Evolutionary conservation across 2,888 invertebrate genomes (phyloP).

Genomic region (Xanthia togata): DNA sequence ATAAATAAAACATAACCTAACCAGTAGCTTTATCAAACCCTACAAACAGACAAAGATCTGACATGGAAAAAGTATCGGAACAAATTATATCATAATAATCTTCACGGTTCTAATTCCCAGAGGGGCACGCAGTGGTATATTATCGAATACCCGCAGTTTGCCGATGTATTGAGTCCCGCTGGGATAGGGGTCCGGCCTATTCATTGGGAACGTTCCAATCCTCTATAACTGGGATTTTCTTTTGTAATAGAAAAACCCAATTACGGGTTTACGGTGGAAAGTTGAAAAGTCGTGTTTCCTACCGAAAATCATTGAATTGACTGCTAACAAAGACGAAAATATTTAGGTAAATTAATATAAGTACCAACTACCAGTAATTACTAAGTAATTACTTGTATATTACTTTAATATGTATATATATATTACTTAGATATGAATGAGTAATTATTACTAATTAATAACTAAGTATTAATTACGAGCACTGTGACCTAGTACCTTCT

Average conservation of each 20-base stretch:
- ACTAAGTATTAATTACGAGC: too few relatives aligned
- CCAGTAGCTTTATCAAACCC: conserved; percentile 5
- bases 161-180: conserved; percentile 48
- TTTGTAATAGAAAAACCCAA: conserved; percentile 63
- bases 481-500: too few relatives aligned
- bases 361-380: not conserved
- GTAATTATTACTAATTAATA: too few relatives aligned
- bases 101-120: conserved; percentile 57
- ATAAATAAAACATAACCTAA: too few relatives aligned
- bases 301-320: not conserved
- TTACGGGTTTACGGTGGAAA: conserved; percentile 43
- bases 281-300: conserved; percentile 45
- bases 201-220: conserved; percentile 56
- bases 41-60: not conserved
- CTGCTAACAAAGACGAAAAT: not conserved
- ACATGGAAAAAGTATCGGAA: conserved; percentile 46
- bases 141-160: conserved; percentile 61
- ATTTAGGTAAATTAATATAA: not conserved
- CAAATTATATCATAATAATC: conserved; percentile 58
- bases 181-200: conserved; percentile 55
- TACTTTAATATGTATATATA: too few relatives aligned
- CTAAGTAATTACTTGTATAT: too few relatives aligned
- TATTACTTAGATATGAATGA: too few relatives aligned
- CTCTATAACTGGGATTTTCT: conserved; percentile 55
- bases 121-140: conserved; percentile 47